Base-by-base conservation (phyloP, 2,888 invertebrate species). In the Ephialtes manifestator region DNA sequence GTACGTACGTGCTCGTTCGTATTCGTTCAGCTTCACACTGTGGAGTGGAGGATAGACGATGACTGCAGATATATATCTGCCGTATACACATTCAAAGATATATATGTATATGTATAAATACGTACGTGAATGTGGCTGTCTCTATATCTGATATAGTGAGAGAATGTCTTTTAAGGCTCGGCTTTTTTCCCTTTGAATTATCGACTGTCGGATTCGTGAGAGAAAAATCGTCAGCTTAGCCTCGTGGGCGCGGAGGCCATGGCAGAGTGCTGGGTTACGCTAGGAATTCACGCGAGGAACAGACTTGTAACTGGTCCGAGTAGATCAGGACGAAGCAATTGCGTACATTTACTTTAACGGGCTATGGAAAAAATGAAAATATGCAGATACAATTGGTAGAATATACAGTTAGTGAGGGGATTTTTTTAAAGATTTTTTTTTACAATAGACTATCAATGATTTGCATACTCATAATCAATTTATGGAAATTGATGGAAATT, bases 181-280 rank as follows among this genome's bases (percentile, higher is more conserved):
- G 53, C 65, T 81, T 85, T 78, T 88, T 86, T 87, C 74, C 77
- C 86, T 88, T 89, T 90, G 90, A 92, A 91, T 91, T 90, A 91
- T 91, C 90, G 90, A 89, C 90, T 90, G 88, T 87, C 87, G 86
- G 87, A 89, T 88, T 87, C 83, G 35, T 8, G 39, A 72, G 77
- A 89, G 89, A 89, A 87, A 88, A 89, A 90, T 89, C 77, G 87
- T 79, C 77, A 70, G 81, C 70, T 83, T 80, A 77, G 58, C 70
- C 63, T 46, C 55, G 24, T 3, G 15, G 60, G 20, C 53, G 39
- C 48, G 35, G 46, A 24, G 65, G 39, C 51, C 28, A 67, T 43
- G 11, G 48, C 18, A 24, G 51, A 70, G 63, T 74, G 74, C 55
- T 74, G 65, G 13, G 55, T 5, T 43, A 28, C 28, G 20, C 43